Evolutionary conservation across 2,797 vertebrate genomes (phyloP), one percentile per base, ranked within the genome.

Genomic region (Helicolenus hilgendorfi): DNA sequence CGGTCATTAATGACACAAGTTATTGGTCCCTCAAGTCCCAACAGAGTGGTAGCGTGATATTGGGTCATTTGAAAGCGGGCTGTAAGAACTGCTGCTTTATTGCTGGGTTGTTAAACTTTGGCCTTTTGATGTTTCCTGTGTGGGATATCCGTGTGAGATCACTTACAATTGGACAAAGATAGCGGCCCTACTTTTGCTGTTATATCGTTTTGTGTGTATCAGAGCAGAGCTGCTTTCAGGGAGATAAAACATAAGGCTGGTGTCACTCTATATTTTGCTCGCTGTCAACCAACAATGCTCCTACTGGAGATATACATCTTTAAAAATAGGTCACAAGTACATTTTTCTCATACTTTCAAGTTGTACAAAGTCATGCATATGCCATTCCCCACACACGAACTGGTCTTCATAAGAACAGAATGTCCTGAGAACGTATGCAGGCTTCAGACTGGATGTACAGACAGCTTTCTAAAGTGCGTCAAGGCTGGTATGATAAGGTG

Each of bases 31-130:
- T 58, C 2, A 84, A 67, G 89, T 88, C 89, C 71, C 55, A 27
- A 92, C 85, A 77, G 87, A 90, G 84, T 79, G 79, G 69, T 33
- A 6, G 72, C 70, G 88, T 90, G 90, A 95, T 94, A 92, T 82
- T 87, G 87, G 80, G 85, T 94, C 92, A 84, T 77, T 92, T 94
- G 89, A 95, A 93, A 86, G 74, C 72, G 83, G 82, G 77, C 89
- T 92, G 89, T 89, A 72, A 88, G 79, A 89, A 88, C 69, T 65
- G 77, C 79, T 88, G 41, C 18, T 96, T 96, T 95, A 95, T 94
- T 86, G 85, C 89, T 59, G 58, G 82, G 85, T 29, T 83, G 90
- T 97, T 97, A 95, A 95, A 93, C 95, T 93, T 75, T 96, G 93
- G 75, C 92, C 92, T 88, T 67, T 84, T 78, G 74, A 89, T 92